These are phyloP conservation scores for Colletes gigas DNA, from an alignment of 1,140 invertebrate genomes.

Conservation along the genomic window DNA sequence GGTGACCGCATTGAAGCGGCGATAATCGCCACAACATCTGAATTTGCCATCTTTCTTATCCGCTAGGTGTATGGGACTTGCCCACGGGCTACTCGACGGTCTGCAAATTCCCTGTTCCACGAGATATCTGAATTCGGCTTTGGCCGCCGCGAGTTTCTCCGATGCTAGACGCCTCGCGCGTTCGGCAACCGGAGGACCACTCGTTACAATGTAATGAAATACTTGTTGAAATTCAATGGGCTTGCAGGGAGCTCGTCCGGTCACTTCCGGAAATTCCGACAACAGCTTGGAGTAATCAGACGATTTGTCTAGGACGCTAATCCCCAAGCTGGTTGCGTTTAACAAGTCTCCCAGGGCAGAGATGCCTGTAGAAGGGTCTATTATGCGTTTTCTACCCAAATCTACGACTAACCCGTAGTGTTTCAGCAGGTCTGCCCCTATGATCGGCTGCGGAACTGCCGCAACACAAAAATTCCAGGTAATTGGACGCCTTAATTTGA, in stretches of 20 bases:
- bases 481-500: background rate
- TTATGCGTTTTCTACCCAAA: background rate
- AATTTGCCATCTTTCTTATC: slow-evolving; percentile 61
- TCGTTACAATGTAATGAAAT: background rate
- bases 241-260: background rate
- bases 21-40: slow-evolving; percentile 69
- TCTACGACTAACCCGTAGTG: background rate
- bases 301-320: background rate
- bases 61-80: slow-evolving; percentile 58
- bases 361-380: background rate
- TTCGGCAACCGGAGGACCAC: background rate
- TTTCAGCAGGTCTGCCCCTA: background rate
- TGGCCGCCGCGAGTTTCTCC: background rate
- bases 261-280: background rate
- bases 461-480: slow-evolving; percentile 3
- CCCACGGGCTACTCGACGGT: slow-evolving; percentile 23
- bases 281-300: background rate
- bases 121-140: background rate
- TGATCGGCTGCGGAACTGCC: slow-evolving; percentile 11
- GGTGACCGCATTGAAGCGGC: slow-evolving; percentile 75
- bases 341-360: background rate
- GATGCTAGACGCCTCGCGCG: background rate
- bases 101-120: background rate
- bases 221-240: background rate
- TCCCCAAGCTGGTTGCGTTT: background rate